These are phyloP conservation scores for Falco berigora DNA, from an alignment of 2,797 vertebrate species.

Conservation along the genomic window DNA sequence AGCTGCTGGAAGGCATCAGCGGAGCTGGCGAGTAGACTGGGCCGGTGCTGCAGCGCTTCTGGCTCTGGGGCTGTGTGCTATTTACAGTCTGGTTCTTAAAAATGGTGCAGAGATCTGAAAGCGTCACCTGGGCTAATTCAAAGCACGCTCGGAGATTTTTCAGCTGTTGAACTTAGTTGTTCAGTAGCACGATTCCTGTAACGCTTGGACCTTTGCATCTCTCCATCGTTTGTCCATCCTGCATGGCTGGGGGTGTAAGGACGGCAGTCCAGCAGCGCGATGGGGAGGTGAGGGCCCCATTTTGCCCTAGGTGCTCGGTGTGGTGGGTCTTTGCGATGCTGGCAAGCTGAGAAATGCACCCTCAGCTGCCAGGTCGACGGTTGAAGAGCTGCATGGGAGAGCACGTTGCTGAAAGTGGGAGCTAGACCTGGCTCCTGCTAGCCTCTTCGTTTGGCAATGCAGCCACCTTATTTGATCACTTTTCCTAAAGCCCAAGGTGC, in stretches of 20 bases:
- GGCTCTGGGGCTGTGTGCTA: not conserved
- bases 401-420: not conserved
- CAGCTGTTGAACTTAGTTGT: not conserved
- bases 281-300: not conserved
- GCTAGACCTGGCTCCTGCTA: not conserved
- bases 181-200: not conserved
- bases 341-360: not conserved
- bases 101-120: not conserved
- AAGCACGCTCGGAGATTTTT: not conserved
- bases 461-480: not conserved
- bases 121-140: not conserved
- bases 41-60: not conserved
- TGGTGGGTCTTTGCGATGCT: not conserved
- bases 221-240: rapidly evolving
- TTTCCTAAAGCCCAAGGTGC: not conserved
- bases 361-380: not conserved
- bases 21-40: not conserved
- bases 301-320: not conserved
- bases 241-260: not conserved
- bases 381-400: not conserved
- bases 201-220: not conserved
- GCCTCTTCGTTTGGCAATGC: not conserved
- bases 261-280: not conserved
- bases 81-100: not conserved
- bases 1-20: not conserved